These are phyloP conservation scores for Cerastoderma edule DNA, from an alignment of 2,888 invertebrate species.

Conservation along the genomic window DNA sequence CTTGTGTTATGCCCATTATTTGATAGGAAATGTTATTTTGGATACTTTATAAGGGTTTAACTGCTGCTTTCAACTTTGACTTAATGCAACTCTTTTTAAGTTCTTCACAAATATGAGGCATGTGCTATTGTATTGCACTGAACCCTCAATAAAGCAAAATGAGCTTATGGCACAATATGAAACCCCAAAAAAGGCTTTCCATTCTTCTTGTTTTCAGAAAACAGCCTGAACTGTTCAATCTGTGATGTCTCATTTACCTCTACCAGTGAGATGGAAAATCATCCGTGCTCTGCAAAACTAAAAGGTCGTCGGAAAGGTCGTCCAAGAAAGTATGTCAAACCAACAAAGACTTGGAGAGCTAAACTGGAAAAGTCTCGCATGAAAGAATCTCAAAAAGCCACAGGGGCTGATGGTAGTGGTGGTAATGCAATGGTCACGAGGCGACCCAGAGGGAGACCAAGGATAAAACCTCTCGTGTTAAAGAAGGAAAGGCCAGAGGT, in stretches of 20 bases:
- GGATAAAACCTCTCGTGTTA: slow-evolving; percentile 35
- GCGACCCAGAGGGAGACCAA: slow-evolving; percentile 54
- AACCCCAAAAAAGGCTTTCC: too few species aligned
- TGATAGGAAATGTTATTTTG: too few species aligned
- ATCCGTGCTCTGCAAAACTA: slow-evolving; percentile 59
- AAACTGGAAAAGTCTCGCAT: slow-evolving; percentile 65
- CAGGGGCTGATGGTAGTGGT: slow-evolving; percentile 22
- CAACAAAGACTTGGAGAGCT: slow-evolving; percentile 71
- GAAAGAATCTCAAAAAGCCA: slow-evolving; percentile 47
- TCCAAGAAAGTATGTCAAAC: slow-evolving; percentile 69
- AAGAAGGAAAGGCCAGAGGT: slow-evolving; percentile 29
- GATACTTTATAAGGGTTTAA: too few species aligned
- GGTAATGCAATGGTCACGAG: slow-evolving; percentile 34
- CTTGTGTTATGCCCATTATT: too few species aligned
- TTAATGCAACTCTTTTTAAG: too few species aligned
- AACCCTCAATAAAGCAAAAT: too few species aligned
- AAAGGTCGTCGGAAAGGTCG: slow-evolving; percentile 66
- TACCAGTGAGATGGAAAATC: slow-evolving; percentile 62
- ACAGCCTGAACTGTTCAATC: slow-evolving; percentile 51
- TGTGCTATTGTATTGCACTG: too few species aligned
- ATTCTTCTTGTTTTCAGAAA: too few species aligned
- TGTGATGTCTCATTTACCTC: slow-evolving; percentile 54
- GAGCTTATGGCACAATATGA: too few species aligned
- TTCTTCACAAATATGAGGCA: too few species aligned
- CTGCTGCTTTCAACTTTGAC: too few species aligned